Base-by-base conservation (phyloP, 1,140 invertebrate genomes). In the Achatina immaculata region DNA sequence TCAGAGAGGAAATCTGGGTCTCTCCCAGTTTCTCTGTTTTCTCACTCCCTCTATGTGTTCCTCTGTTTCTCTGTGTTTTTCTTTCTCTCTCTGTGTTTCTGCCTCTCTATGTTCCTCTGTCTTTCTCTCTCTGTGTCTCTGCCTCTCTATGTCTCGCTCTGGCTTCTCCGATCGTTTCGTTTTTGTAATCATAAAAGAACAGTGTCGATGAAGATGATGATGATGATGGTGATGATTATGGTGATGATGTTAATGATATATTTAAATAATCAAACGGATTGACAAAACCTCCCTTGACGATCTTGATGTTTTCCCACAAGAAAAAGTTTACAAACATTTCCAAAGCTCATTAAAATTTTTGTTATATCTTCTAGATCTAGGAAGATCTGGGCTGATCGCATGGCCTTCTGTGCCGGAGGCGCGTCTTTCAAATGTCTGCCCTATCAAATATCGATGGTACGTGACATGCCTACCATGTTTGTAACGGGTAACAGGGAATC, bases 61-160 rank as follows among this genome's bases (percentile, higher is more conserved):
- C 62, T n/a, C n/a, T 36, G 7, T n/a, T 28, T n/a, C n/a, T 66
- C n/a, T n/a, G 7, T 66, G 9, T n/a, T 24, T 66, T 28, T 66
- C 62, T 31, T 28, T 36, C 34, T 36, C 62, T 31, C 34, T n/a
- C 62, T 31, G 7, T 31, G 7, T n/a, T 24, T 66, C n/a, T n/a
- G 9, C n/a, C n/a, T 66, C 62, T 66, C 62, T 66, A 7, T 66
- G 7, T 66, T 24, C n/a, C 62, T 66, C 62, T 66, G 7, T 66
- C 62, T 66, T 24, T 66, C 62, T 66, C 62, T 66, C 62, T 66
- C 62, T 66, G 7, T 66, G 7, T 66, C 62, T 9, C 9, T 28
- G 6, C n/a, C 9, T 36, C 62, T 66, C 9, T 66, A 7, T 66
- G 62, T 66, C 62, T 66, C 62, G 7, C 62, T 66, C 62, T 66